Evolutionary conservation across 2,797 vertebrate genomes (phyloP).

Genomic region (Rhincodon typus): DNA sequence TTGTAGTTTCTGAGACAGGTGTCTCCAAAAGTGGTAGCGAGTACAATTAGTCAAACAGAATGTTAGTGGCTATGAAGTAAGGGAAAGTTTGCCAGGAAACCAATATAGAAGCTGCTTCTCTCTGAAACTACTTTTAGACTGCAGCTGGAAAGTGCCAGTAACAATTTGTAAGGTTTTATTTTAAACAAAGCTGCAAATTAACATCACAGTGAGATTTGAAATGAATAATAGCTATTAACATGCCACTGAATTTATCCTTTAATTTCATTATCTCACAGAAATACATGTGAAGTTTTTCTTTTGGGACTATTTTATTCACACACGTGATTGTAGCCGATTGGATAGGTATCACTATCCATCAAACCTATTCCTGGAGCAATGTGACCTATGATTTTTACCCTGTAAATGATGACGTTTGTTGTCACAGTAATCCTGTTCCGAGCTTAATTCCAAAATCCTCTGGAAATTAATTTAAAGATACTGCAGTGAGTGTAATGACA

Average conservation of each 20-base stretch:
- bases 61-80: not conserved
- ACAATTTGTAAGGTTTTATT: not conserved
- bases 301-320: not conserved
- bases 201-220: not conserved
- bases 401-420: not conserved
- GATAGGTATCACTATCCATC: not conserved
- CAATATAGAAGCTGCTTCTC: not conserved
- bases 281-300: not conserved
- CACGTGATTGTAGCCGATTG: not conserved
- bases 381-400: not conserved
- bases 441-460: not conserved
- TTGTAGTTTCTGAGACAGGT: not conserved
- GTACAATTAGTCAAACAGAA: not conserved
- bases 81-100: not conserved
- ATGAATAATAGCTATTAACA: not conserved
- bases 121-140: not conserved
- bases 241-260: not conserved
- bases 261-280: not conserved
- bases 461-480: not conserved
- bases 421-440: not conserved
- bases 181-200: not conserved
- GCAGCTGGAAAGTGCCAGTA: not conserved
- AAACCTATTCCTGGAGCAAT: not conserved
- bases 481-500: not conserved
- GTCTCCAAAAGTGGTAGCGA: not conserved